phyloP scores from a whole-genome alignment of 2,797 vertebrate species.

The Anguilla obscura region DNA sequence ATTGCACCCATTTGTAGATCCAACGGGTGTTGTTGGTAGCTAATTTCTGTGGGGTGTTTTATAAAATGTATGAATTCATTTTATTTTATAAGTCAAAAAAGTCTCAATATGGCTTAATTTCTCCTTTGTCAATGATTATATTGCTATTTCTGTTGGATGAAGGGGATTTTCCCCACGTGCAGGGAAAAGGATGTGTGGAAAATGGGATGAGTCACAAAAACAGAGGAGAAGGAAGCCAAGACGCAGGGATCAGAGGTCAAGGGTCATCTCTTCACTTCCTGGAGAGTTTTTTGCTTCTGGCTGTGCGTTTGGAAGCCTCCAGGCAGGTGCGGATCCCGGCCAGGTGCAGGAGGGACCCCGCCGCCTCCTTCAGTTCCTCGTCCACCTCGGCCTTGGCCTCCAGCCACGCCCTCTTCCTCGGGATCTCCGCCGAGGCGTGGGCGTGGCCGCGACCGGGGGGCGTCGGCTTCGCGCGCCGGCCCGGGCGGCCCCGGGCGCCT shows the following conservation, averaged over 20 bases:
- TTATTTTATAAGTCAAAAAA: slow-evolving; percentile 65
- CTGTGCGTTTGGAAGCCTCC: slow-evolving; percentile 88
- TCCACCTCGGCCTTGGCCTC: slow-evolving; percentile 89
- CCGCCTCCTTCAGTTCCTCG: slow-evolving; percentile 96
- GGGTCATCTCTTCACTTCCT: slow-evolving; percentile 76
- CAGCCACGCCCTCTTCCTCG: slow-evolving; percentile 73
- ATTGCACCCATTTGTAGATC: slow-evolving; percentile 61
- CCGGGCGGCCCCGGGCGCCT: neutral
- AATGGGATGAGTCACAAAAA: slow-evolving; percentile 76
- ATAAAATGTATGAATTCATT: slow-evolving; percentile 61
- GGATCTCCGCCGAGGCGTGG: slow-evolving; percentile 62
- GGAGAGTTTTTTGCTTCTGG: slow-evolving; percentile 90
- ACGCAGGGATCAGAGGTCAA: slow-evolving; percentile 56
- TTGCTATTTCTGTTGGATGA: slow-evolving; percentile 74
- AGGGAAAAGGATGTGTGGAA: slow-evolving; percentile 44
- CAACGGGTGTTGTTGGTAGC: slow-evolving; percentile 63
- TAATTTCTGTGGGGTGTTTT: slow-evolving; percentile 50
- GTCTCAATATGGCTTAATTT: slow-evolving; percentile 98
- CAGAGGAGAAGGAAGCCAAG: slow-evolving; percentile 71
- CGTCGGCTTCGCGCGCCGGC: slow-evolving; percentile 50
- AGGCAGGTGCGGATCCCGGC: slow-evolving; percentile 91
- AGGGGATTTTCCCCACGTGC: slow-evolving; percentile 51
- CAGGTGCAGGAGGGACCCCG: slow-evolving; percentile 94
- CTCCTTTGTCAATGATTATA: slow-evolving; percentile 89
- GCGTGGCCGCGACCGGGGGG: slow-evolving; percentile 34